A percentile compares a stretch with the other conserved stretches of the same genome.
phyloP scores from a whole-genome alignment of 2,888 invertebrate species.

The Leistus spinibarbis region DNA sequence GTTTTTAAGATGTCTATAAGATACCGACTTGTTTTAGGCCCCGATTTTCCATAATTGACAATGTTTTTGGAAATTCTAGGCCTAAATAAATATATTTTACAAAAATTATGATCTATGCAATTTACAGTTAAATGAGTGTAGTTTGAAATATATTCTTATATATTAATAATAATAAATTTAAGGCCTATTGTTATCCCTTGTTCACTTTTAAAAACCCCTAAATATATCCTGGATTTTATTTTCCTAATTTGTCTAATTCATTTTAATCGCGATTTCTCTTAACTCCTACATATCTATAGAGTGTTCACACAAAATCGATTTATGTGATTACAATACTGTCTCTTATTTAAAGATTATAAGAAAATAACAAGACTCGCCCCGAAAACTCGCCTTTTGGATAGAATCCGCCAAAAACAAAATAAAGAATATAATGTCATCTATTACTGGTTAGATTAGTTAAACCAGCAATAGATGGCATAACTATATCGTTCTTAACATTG shows the following conservation, averaged over 20 bases:
- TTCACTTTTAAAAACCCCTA: conserved; percentile 22
- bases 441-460: no score
- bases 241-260: not conserved
- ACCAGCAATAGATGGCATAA: no score
- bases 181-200: conserved; percentile 14
- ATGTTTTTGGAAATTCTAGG: not conserved
- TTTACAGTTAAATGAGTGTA: conserved; percentile 16
- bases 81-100: not conserved
- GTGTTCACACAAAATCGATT: no score
- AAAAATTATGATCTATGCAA: not conserved
- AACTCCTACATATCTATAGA: no score
- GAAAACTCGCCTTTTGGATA: no score
- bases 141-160: conserved; percentile 36
- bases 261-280: no score
- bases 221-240: not conserved
- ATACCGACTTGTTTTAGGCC: not conserved
- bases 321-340: no score
- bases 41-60: not conserved
- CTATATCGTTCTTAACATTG: no score
- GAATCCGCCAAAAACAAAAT: no score
- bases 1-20: not conserved
- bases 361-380: no score
- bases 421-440: no score
- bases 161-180: conserved; percentile 23
- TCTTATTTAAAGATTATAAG: no score